A percentile compares a stretch with the other conserved stretches of the same genome.
Evolutionary conservation across 2,797 vertebrate genomes (phyloP).

Genomic region (Sparidentex hasta): DNA sequence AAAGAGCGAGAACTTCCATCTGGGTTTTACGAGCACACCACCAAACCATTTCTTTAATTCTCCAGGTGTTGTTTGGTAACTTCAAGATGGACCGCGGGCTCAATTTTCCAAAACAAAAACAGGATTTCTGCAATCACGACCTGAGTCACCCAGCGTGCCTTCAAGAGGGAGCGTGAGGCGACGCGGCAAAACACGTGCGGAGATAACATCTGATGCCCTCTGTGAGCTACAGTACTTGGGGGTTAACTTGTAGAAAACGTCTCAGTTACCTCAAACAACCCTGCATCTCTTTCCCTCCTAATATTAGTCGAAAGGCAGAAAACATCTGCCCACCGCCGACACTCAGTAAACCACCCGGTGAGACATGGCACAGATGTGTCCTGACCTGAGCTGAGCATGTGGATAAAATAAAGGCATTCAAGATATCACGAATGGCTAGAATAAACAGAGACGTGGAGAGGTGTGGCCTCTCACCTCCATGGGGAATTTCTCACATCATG

Average conservation of each 20-base stretch:
- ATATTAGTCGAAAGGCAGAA: too few relatives aligned
- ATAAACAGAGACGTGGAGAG: constrained; percentile 69
- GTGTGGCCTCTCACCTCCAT: constrained; percentile 71
- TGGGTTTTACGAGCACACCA: constrained; percentile 47
- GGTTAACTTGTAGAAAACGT: not conserved
- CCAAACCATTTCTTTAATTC: constrained; percentile 15
- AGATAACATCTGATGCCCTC: constrained; percentile 1
- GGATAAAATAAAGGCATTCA: constrained; percentile 53
- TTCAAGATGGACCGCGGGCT: constrained; percentile 33
- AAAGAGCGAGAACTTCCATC: constrained; percentile 28
- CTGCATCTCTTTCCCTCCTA: not conserved
- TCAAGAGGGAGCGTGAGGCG: constrained; percentile 15
- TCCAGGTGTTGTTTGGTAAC: constrained; percentile 49
- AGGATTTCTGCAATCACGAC: constrained; percentile 43
- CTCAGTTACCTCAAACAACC: not conserved
- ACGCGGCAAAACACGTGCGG: constrained; percentile 13
- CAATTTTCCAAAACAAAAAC: constrained; percentile 51
- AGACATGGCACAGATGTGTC: constrained; percentile 25
- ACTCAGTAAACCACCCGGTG: constrained; percentile 13
- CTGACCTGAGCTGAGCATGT: constrained; percentile 28
- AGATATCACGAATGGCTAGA: constrained; percentile 70
- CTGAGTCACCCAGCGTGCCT: constrained; percentile 1
- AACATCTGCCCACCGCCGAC: constrained; percentile 8
- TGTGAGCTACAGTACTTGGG: not conserved
- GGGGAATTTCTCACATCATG: constrained; percentile 82